Conservation (phyloP, 2,113 vertebrate species). For the Hippocampus mohnikei region DNA sequence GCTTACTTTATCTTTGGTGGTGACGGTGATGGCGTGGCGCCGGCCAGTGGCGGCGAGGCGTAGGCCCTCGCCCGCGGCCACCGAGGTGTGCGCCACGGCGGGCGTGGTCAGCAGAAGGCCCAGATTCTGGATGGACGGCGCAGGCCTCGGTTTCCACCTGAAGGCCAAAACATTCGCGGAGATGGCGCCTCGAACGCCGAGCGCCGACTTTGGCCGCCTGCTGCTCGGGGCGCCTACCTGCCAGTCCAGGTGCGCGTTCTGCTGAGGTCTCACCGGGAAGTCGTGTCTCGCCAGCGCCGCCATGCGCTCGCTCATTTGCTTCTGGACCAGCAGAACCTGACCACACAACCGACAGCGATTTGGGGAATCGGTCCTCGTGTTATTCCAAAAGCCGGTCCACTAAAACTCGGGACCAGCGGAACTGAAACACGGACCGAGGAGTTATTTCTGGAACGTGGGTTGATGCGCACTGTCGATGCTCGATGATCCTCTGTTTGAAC, state of each 20-base stretch:
- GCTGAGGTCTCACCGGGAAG: constrained; percentile 86
- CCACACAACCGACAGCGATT: too few relatives aligned
- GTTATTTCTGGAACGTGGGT: too few relatives aligned
- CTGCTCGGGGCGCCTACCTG: constrained; percentile 10
- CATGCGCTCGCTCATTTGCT: constrained; percentile 93
- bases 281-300: constrained; percentile 79
- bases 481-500: too few relatives aligned
- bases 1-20: constrained; percentile 84
- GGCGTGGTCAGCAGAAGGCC: constrained; percentile 88
- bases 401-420: too few relatives aligned
- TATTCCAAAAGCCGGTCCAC: too few relatives aligned
- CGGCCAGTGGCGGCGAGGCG: constrained; percentile 88
- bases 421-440: too few relatives aligned
- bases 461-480: too few relatives aligned
- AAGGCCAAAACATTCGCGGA: too few relatives aligned
- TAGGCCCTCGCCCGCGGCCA: constrained; percentile 90
- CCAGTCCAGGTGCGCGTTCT: constrained; percentile 89
- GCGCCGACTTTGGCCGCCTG: too few relatives aligned
- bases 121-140: constrained; percentile 90
- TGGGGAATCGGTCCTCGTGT: too few relatives aligned
- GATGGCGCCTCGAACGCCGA: too few relatives aligned
- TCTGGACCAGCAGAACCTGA: constrained; percentile 79
- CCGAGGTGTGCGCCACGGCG: constrained; percentile 85
- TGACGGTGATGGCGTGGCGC: constrained; percentile 84
- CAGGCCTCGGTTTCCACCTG: constrained; percentile 84